Evolutionary conservation across 2,888 invertebrate species (phyloP), one percentile per base, ranked within the genome.

Genomic region (Cheilosia urbana): DNA sequence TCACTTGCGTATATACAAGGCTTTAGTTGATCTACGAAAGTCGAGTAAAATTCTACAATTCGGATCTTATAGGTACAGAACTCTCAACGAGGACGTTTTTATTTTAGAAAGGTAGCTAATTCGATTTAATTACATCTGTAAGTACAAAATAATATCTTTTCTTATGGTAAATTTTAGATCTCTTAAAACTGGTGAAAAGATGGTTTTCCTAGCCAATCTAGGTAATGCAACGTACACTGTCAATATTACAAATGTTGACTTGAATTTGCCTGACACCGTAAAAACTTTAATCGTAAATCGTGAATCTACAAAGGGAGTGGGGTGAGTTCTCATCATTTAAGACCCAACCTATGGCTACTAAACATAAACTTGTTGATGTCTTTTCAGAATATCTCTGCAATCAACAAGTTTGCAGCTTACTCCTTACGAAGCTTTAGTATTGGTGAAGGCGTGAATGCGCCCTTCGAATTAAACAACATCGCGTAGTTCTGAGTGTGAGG

Each of bases 1-100:
- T 2, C 95, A 95, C 90, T 93, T 94, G 60, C 93, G 93, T 76
- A 93, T 95, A 79, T 95, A 95, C 90, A 94, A 94, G 88, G 91
- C 93, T 0, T 89, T 95, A 62, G 92, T 92, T 0, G 89, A 90
- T 0, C 81, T 94, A n/a, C 89, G 92, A 1, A 88, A 88, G 24
- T 66, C 71, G 1, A 90, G 89, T 0, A 89, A 92, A 0, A 81
- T 90, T 0, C 72, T 91, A 2, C 90, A 90, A 47, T 87, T 88
- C 40, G 91, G 91, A 0, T 63, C 84, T 0, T 89, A 89, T 9
- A 90, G 89, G 69, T 91, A 90, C 65, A 88, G 88, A 0, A 90
- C 90, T 2, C 47, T 91, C 1, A 88, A 85, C 47, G 89, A 89
- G 0, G 72, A 88, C 11, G 88, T 90, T 0, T 90, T 91, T 34